Base-by-base conservation (phyloP, 35 echinoderm and acorn worm genomes). In the Chiridota heheva region DNA sequence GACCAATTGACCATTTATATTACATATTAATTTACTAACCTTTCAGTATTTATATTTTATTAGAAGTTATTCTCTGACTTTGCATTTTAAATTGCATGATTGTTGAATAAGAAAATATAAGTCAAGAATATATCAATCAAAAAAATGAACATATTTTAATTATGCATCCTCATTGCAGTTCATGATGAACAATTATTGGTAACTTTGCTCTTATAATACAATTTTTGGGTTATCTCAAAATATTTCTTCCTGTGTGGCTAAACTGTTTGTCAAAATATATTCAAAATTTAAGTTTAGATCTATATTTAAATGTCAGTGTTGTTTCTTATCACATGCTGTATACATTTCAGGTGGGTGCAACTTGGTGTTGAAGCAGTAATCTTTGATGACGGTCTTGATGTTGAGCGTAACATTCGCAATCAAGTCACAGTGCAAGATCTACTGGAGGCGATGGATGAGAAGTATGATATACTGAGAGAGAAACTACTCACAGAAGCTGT, bases 401-500 rank as follows among this genome's bases (percentile, higher is more conserved):
- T 68, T 16, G 80, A 86, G 22, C 27, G 36, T 33, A 88, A 87
- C 44, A 20, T 47, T 10, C 78, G 94, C 18, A 88, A 97, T 83
- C 61, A 68, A 30, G 88, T 97, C 8, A 84, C 83, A 17, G 94
- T 97, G 18, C 90, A 91, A 34, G 94, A 97, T 36, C 88, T 97
- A 5, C 40, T 97, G 44, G 83, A 91, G 36, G 94, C 94, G 16
- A 84, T 97, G 71, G 88, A 97, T 56, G 77, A 79, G 66, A 97
- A 97, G 55, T 97, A 97, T 80, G 85, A 97, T 33, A 84, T 84
- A 40, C 73, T 91, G 20, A 91, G 80, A 67, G 89, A 91, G 74
- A 97, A 97, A 72, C 81, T 97, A 15, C 70, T 97, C 1, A 91
- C 84, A 84, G 94, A 97, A 81, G 69, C 89, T 45, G 74, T 87